These are phyloP conservation scores for Apodemus sylvaticus DNA, from an alignment of 2,113 vertebrate species.

Conservation along the genomic window DNA sequence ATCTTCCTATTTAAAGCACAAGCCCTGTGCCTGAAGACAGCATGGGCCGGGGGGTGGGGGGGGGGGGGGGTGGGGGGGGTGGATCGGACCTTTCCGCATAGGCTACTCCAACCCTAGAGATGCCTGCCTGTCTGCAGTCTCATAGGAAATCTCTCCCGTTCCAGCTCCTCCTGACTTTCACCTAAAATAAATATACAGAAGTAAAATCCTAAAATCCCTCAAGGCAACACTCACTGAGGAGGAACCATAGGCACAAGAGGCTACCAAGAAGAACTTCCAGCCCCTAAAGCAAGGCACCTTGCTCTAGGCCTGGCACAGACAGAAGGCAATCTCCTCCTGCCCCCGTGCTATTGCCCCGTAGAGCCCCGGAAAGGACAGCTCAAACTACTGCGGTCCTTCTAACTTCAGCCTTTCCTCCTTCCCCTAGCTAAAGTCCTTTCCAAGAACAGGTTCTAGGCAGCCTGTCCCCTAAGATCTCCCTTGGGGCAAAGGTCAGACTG, in stretches of 20 bases:
- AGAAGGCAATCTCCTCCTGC: background rate
- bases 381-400: background rate
- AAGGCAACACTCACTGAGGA: background rate
- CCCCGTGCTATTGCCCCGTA: background rate
- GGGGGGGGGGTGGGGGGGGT: too few relatives aligned
- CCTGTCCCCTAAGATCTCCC: slow-evolving; percentile 22
- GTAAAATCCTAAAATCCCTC: background rate
- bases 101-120: background rate
- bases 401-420: slow-evolving; percentile 21
- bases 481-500: slow-evolving; percentile 64
- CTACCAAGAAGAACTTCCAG: background rate
- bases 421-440: background rate
- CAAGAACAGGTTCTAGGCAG: slow-evolving; percentile 21
- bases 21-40: background rate
- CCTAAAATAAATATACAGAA: background rate
- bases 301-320: background rate
- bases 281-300: background rate
- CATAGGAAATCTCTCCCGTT: background rate
- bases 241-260: background rate
- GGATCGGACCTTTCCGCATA: background rate
- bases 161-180: background rate
- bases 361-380: background rate
- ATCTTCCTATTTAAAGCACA: slow-evolving; percentile 3
- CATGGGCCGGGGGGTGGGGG: background rate
- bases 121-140: background rate